These are phyloP conservation scores for Cantharis nigra DNA, from an alignment of 2,888 invertebrate species.

Conservation along the genomic window DNA sequence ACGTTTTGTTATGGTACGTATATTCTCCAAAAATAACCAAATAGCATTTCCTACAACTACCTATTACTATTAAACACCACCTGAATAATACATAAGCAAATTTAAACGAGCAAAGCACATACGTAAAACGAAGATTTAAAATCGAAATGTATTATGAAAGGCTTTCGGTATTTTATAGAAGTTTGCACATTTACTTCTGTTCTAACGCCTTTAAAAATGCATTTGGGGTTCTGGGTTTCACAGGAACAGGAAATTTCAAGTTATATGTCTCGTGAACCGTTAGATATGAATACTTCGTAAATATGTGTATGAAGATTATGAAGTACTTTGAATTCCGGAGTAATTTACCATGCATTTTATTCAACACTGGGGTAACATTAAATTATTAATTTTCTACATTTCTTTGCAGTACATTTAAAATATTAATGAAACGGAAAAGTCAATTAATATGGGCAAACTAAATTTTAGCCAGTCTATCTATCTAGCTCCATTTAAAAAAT, in stretches of 20 bases:
- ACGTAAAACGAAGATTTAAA: neutral
- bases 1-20: neutral
- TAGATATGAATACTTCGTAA: slow-evolving; percentile 5
- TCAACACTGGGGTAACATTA: neutral
- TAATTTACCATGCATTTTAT: neutral
- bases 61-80: neutral
- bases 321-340: slow-evolving; percentile 1
- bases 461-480: neutral
- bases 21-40: neutral
- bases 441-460: neutral
- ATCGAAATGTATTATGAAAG: slow-evolving; percentile 3
- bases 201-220: slow-evolving; percentile 6
- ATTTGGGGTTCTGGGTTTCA: neutral
- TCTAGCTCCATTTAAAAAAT: neutral
- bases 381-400: neutral
- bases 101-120: neutral
- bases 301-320: slow-evolving; percentile 9
- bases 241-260: slow-evolving; percentile 5
- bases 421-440: neutral
- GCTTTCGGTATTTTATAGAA: neutral
- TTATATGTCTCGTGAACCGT: slow-evolving; percentile 1
- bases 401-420: neutral
- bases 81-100: neutral
- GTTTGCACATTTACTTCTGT: neutral
- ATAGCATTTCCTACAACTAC: neutral